Evolutionary conservation across 2,797 vertebrate genomes (phyloP), one percentile per base, ranked within the genome.

Genomic region (Muscicapa comitata): DNA sequence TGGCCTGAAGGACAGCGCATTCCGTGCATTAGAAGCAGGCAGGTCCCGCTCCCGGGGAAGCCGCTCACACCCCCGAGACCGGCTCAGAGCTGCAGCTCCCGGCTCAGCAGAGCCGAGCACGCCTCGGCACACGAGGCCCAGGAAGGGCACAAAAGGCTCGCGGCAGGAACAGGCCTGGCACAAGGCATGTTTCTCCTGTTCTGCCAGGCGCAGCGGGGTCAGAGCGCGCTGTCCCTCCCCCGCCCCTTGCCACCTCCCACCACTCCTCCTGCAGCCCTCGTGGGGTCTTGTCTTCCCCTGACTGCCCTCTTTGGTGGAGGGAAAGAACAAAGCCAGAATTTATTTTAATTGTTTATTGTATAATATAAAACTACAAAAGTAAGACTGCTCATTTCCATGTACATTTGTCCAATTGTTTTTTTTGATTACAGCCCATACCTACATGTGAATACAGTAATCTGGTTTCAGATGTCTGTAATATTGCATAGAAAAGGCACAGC

Each of bases 401-500:
- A 99, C 99, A 98, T 98, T 98, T 98, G 98, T 98, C 97, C 98
- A 98, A 98, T 98, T 98, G 97, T 8, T 55, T 97, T 97, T 97
- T 98, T 59, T 96, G 96, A 98, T 98, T 98, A 99, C 98, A 99
- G 99, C 98, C 98, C 98, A 98, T 98, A 98, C 98, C 98, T 98
- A 98, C 97, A 98, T 97, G 97, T 98, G 98, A 98, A 98, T 98
- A 99, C 98, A 99, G 98, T 98, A 98, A 98, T 98, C 98, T 98
- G 98, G 98, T 98, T 98, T 98, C 98, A 97, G 98, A 98, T 98
- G 97, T 99, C 98, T 98, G 98, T 99, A 98, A 98, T 98, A 99
- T 99, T 99, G 99, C 99, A 99, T 99, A 99, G 99, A 99, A 99
- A 99, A 99, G 99, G 99, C 99, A 99, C 99, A 99, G 99, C 98